Evolutionary conservation across 37 sponge, comb jelly and placozoan genomes (phyloP).

Genomic region (Aplysina aerophoba): DNA sequence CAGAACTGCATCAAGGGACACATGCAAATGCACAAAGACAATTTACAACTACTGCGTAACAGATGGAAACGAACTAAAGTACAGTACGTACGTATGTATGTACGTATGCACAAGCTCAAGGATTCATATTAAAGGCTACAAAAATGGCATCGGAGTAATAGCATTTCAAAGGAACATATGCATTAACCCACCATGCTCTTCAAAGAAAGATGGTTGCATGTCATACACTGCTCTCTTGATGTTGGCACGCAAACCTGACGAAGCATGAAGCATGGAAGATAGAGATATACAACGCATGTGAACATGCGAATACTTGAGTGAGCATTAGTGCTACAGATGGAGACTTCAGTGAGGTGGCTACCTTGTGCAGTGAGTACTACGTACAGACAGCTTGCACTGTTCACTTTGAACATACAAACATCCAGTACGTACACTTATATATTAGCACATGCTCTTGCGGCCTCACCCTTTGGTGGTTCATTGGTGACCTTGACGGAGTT

Average conservation of each 20-base stretch:
- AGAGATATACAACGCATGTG: background rate
- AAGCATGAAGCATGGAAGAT: background rate
- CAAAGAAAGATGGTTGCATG: slow-evolving; percentile 84
- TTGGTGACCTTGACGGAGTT: slow-evolving; percentile 99
- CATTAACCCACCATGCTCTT: slow-evolving; percentile 74
- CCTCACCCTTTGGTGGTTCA: slow-evolving; percentile 94
- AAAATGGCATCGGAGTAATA: background rate
- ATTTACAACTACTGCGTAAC: background rate
- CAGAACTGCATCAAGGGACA: slow-evolving; percentile 46
- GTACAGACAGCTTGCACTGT: too few relatives aligned
- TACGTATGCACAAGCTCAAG: slow-evolving; percentile 10
- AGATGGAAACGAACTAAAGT: too few relatives aligned
- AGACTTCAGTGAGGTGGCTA: too few relatives aligned
- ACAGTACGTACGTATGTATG: background rate
- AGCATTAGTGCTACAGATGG: background rate
- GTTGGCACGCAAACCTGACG: slow-evolving; percentile 87
- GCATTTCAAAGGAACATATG: background rate
- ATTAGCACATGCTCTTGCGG: background rate
- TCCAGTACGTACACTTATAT: too few relatives aligned
- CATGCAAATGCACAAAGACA: background rate
- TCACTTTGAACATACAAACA: too few relatives aligned
- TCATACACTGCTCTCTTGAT: slow-evolving; percentile 93
- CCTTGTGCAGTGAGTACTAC: too few relatives aligned
- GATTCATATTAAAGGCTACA: background rate
- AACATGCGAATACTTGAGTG: background rate